Evolutionary conservation across 2,888 invertebrate genomes (phyloP), one percentile per base, ranked within the genome.

Genomic region (Spisula subtruncata): DNA sequence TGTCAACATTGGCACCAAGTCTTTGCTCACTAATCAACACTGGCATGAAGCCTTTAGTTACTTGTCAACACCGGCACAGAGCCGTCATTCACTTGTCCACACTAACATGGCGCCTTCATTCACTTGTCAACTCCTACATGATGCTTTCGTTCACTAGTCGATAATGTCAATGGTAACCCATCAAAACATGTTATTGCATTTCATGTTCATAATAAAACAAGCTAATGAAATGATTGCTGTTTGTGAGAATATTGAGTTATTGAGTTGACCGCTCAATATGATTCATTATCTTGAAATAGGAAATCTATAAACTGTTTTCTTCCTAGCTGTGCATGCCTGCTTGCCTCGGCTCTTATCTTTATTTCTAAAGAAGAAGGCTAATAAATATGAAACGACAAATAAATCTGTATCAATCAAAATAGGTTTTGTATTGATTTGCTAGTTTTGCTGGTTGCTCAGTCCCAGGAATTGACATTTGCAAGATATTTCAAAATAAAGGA

Each of bases 331-430:
- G n/a, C 8, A 10, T 25, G 25, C 25, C 25, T 6, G 41, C 41
- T n/a, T n/a, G n/a, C n/a, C n/a, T n/a, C n/a, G n/a, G 60, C 25
- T 25, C 25, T 66, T 66, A 66, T 66, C 60, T 66, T 66, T 66
- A 25, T 66, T 10, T 25, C 60, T 32, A 32, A 32, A 75, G 20
- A 16, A 84, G 75, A 75, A 20, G 41, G 48, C 48, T 25, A 71
- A 60, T 71, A 75, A 84, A 75, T 75, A 75, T 51, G 32, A 32
- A 84, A 32, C 20, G 32, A 32, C 20, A 66, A 84, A 84, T 84
- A 84, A 84, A 84, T 84, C 84, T 75, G 71, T 84, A 75, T 84
- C 20, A 25, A 46, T 84, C 51, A 84, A 84, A 84, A 84, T 84
- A 48, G 84, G 84, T 75, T 84, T 66, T 75, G n/a, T 84, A 84